Evolutionary conservation across 2,888 invertebrate species (phyloP), one percentile per base, ranked within the genome.

Genomic region (Drosophila antonietae): DNA sequence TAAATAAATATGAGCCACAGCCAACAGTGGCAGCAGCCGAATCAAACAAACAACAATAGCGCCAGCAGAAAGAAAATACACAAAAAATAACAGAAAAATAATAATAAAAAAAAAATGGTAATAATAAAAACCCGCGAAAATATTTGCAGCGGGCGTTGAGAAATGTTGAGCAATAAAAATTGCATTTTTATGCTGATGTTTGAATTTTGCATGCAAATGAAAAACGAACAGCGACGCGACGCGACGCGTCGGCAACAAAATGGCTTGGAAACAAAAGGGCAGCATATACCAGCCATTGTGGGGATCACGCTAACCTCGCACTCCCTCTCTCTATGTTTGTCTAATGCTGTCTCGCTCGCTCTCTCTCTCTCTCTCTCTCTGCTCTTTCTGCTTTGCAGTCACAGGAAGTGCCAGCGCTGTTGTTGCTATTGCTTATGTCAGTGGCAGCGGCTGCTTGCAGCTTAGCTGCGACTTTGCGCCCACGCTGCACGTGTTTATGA

Each of bases 131-230:
- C 87, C 90, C 88, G 90, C 88, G 90, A 87, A 87, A 89, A 89
- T 87, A 88, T 90, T 90, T 89, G 86, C 90, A 89, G 75, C 78
- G 83, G 75, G 83, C 85, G 88, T 88, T 86, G 89, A 89, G 85
- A 88, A 86, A 86, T 91, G 87, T 85, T 88, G 83, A 73, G 90
- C 90, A 88, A 91, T 91, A 91, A 91, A 91, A 91, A 91, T 90
- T 91, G 91, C 87, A 91, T 88, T 91, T 91, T 91, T 91, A 87
- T 90, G 91, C 90, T 91, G 91, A 91, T 91, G 88, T 91, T 91
- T 91, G 90, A 91, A 91, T 91, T 91, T 89, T 76, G 85, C 87
- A 90, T 90, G 91, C 88, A 91, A 91, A 91, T 91, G 89, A 86
- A 90, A 89, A 90, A 89, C 78, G 89, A 88, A 83, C 72, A 73